Conservation (phyloP, 2,888 invertebrate genomes). For the Herminia tarsipennalis region DNA sequence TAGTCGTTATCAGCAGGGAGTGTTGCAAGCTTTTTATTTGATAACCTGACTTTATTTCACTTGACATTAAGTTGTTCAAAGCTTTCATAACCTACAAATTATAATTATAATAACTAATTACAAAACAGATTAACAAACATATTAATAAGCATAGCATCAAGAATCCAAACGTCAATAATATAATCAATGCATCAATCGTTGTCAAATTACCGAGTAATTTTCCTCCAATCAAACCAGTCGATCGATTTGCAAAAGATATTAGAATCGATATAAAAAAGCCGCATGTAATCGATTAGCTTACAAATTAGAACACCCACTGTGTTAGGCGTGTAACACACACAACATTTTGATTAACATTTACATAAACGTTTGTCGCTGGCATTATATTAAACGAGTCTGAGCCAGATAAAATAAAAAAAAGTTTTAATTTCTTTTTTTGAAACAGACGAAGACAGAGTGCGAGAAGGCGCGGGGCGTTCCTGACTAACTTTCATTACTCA, state of each 20-base stretch:
- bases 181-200: constrained; percentile 43
- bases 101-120: background rate
- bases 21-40: background rate
- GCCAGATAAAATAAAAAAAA: constrained; percentile 64
- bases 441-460: constrained; percentile 81
- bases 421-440: constrained; percentile 72
- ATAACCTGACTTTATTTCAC: no score
- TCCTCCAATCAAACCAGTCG: constrained; percentile 38
- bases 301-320: constrained; percentile 59
- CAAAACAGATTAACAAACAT: background rate
- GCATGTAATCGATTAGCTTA: constrained; percentile 45
- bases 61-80: no score
- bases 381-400: constrained; percentile 63
- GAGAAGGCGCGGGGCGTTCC: constrained; percentile 79
- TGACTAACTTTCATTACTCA: constrained; percentile 84
- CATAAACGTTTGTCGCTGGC: constrained; percentile 75
- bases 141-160: background rate
- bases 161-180: constrained; percentile 20
- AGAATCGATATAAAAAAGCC: constrained; percentile 44
- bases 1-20: background rate
- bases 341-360: constrained; percentile 50
- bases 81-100: no score
- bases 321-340: constrained; percentile 39
- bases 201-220: constrained; percentile 45
- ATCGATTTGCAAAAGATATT: constrained; percentile 43